Conservation (phyloP, 2,888 invertebrate species). For the Andrena bucephala region DNA sequence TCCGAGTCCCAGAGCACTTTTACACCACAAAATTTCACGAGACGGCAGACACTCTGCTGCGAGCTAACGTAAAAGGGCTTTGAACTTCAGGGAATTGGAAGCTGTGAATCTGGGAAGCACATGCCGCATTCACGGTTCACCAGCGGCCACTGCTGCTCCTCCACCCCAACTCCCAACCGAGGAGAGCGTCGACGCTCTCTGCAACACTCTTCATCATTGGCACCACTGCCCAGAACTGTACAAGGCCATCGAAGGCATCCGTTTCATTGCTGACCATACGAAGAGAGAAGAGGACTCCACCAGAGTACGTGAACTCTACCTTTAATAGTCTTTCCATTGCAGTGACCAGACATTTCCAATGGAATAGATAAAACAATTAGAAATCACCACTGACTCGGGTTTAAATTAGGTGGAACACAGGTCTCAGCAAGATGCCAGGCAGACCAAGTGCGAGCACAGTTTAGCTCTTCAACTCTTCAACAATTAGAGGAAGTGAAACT, state of each 20-base stretch:
- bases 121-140: constrained; percentile 88
- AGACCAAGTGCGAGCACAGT: too few species aligned
- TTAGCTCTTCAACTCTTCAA: too few species aligned
- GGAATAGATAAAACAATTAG: too few species aligned
- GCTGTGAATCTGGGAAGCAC: constrained; percentile 86
- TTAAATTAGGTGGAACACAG: too few species aligned
- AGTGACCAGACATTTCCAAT: too few species aligned
- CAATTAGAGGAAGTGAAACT: too few species aligned
- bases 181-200: constrained; percentile 87
- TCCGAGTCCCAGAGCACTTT: too few species aligned
- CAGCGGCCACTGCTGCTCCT: constrained; percentile 86
- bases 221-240: constrained; percentile 96
- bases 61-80: not conserved
- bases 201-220: constrained; percentile 91
- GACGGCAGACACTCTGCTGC: not conserved
- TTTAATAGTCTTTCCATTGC: too few species aligned
- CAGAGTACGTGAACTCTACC: constrained; percentile 87
- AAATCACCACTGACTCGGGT: too few species aligned
- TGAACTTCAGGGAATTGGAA: constrained; percentile 85
- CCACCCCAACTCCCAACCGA: constrained; percentile 83
- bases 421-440: too few species aligned
- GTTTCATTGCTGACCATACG: constrained; percentile 96
- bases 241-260: constrained; percentile 96
- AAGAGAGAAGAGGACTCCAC: constrained; percentile 96
- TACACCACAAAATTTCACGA: too few species aligned